Conservation (phyloP, 92 coral and sea anemone genomes). For the Palythoa caribaeorum region DNA sequence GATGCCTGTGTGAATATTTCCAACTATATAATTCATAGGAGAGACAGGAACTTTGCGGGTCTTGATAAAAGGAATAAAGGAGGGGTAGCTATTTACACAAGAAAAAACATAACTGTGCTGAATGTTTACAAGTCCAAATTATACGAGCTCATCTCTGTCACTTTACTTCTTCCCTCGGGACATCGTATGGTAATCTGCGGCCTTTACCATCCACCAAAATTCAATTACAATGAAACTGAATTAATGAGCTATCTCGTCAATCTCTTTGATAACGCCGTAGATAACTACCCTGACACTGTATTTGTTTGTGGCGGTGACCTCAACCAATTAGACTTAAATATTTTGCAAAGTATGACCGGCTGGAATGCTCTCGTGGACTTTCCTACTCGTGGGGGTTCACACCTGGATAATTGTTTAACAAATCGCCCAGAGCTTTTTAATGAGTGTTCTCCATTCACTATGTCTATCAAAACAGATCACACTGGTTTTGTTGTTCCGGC, state of each 20-base stretch:
- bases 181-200: slow-evolving; percentile 26
- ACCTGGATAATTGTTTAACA: not conserved
- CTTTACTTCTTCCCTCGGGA: slow-evolving; percentile 42
- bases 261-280: too few relatives aligned
- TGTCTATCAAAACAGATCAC: too few relatives aligned
- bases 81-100: slow-evolving; percentile 31
- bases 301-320: too few relatives aligned
- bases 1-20: not conserved
- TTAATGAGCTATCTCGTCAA: too few relatives aligned
- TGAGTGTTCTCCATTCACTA: too few relatives aligned
- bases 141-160: slow-evolving; percentile 34
- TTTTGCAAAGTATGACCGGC: too few relatives aligned
- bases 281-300: too few relatives aligned
- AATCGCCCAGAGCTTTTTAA: not conserved
- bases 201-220: slow-evolving; percentile 42
- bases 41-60: not conserved
- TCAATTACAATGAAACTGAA: too few relatives aligned
- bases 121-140: not conserved
- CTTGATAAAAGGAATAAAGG: slow-evolving; percentile 22
- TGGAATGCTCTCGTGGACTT: too few relatives aligned
- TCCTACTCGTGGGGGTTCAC: too few relatives aligned
- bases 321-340: too few relatives aligned
- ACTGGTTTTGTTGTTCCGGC: too few relatives aligned
- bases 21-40: not conserved
- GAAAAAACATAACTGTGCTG: slow-evolving; percentile 30